Conservation (phyloP, 1,140 invertebrate species). For the Megathymus violae region DNA sequence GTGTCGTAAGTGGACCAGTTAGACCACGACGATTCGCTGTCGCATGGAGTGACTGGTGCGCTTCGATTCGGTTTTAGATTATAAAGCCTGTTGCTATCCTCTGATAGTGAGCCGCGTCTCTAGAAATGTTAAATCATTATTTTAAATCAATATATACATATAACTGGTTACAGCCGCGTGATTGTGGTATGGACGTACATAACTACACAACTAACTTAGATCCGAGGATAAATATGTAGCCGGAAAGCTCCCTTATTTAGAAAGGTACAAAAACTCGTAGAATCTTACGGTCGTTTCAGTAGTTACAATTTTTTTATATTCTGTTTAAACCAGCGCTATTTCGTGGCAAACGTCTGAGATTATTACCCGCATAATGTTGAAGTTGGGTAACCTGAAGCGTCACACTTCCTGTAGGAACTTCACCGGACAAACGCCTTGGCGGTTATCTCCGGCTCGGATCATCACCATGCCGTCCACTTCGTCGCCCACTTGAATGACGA, state of each 20-base stretch:
- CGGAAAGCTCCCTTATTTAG: no score
- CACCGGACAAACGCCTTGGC: slow-evolving; percentile 91
- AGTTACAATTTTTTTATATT: no score
- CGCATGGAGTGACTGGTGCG: slow-evolving; percentile 72
- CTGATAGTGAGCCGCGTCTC: slow-evolving; percentile 69
- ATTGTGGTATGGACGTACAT: no score
- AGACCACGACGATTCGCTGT: slow-evolving; percentile 69
- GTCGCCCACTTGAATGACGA: slow-evolving; percentile 93
- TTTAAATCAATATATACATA: no score
- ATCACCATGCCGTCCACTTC: slow-evolving; percentile 96
- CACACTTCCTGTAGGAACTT: slow-evolving; percentile 94
- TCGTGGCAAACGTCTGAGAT: no score
- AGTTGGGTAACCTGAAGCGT: slow-evolving; percentile 83
- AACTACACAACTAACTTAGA: no score
- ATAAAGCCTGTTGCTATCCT: slow-evolving; percentile 56
- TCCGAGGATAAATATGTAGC: no score
- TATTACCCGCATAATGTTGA: slow-evolving; percentile 70
- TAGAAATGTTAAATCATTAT: no score
- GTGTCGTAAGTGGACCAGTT: slow-evolving; percentile 47
- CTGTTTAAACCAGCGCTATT: no score
- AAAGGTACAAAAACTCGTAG: no score
- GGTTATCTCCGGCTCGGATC: slow-evolving; percentile 94
- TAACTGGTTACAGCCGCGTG: no score
- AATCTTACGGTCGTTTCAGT: no score
- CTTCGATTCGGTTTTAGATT: slow-evolving; percentile 60